A percentile compares a stretch with the other conserved stretches of the same genome.
Evolutionary conservation across 2,888 invertebrate genomes (phyloP).

Genomic region (Drosophila melanosoma): DNA sequence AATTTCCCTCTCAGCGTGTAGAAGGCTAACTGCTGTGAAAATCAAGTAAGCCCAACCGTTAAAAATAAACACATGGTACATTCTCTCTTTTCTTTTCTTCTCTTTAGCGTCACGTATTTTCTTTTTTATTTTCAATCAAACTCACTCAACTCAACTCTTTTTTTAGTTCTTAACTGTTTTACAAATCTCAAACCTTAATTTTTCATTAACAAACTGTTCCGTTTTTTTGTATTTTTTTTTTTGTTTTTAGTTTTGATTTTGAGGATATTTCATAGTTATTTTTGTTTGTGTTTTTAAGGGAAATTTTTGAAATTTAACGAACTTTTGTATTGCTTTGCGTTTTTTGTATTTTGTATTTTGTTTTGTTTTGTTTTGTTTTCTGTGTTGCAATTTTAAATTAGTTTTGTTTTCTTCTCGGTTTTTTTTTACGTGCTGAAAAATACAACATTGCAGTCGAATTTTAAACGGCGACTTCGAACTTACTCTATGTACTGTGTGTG

Average conservation of each 20-base stretch:
- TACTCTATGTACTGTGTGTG: constrained; percentile 22
- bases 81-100: constrained; percentile 59
- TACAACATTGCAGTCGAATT: constrained; percentile 73
- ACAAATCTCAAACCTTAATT: constrained; percentile 58
- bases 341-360: constrained; percentile 8
- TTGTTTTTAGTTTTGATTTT: constrained; percentile 14
- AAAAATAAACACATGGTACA: constrained; percentile 19
- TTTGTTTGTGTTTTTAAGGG: constrained; percentile 16
- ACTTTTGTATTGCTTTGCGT: constrained; percentile 43
- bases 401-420: constrained; percentile 26
- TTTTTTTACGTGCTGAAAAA: constrained; percentile 66
- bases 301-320: constrained; percentile 55
- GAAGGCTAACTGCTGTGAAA: constrained; percentile 15
- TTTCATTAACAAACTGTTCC: constrained; percentile 71
- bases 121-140: constrained; percentile 60
- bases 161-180: constrained; percentile 33
- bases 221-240: constrained; percentile 19
- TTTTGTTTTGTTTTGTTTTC: not conserved
- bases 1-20: not conserved
- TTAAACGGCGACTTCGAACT: constrained; percentile 15
- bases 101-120: constrained; percentile 55
- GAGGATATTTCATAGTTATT: constrained; percentile 31
- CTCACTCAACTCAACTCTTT: constrained; percentile 30
- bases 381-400: constrained; percentile 25
- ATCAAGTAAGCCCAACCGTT: not conserved